A percentile compares a stretch with the other conserved stretches of the same genome.
Conservation (phyloP, 2,888 invertebrate species). For the Lycaena phlaeas region DNA sequence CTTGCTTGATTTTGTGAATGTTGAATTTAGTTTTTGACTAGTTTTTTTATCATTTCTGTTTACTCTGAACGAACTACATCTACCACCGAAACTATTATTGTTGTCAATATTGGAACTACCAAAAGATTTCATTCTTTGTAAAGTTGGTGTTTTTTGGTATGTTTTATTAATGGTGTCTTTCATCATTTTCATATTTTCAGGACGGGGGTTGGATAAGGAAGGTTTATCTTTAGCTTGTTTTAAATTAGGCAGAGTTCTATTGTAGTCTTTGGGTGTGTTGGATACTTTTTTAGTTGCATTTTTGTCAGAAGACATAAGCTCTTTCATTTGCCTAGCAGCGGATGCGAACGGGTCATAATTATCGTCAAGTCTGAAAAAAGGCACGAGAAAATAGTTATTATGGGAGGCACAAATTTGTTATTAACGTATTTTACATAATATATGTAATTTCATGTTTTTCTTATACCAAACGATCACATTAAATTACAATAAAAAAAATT, state of each 20-base stretch:
- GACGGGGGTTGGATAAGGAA: conserved; percentile 35
- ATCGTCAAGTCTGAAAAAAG: conserved; percentile 61
- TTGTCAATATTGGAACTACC: conserved; percentile 56
- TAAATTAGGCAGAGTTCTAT: conserved; percentile 56
- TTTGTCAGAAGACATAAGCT: conserved; percentile 81
- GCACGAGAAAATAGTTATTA: conserved; percentile 10
- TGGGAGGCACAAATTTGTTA: too few species aligned
- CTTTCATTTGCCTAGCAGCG: conserved; percentile 87
- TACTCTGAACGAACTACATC: conserved; percentile 62
- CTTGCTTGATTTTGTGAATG: conserved; percentile 64
- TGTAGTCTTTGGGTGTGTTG: conserved; percentile 52
- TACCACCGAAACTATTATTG: conserved; percentile 46
- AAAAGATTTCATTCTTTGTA: conserved; percentile 67
- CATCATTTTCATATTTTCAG: conserved; percentile 58
- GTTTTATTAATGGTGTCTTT: conserved; percentile 67
- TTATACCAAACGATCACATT: neutral
- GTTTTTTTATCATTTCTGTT: conserved; percentile 58
- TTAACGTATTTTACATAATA: too few species aligned
- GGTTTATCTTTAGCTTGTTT: conserved; percentile 43
- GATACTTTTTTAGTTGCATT: conserved; percentile 59
- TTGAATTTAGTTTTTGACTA: conserved; percentile 59
- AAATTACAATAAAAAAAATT: too few species aligned
- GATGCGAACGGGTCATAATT: conserved; percentile 84
- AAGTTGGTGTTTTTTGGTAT: conserved; percentile 65
- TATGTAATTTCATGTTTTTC: too few species aligned